Conservation (phyloP, 2,797 vertebrate genomes). For the Mastacembelus armatus region DNA sequence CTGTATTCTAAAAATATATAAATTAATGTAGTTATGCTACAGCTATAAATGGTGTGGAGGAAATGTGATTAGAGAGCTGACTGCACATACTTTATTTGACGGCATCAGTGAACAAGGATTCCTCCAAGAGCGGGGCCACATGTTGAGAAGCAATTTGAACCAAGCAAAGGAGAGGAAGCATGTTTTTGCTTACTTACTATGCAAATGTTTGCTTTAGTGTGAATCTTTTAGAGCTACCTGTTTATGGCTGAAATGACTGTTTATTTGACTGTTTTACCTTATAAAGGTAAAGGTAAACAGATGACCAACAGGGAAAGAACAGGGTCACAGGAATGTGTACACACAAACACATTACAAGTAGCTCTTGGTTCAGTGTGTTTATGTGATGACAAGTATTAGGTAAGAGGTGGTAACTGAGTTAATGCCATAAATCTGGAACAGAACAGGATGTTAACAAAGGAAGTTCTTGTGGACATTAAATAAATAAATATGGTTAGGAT, state of each 20-base stretch:
- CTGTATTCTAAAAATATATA: neutral
- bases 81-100: conserved; percentile 71
- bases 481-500: conserved; percentile 23
- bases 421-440: conserved; percentile 29
- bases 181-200: conserved; percentile 35
- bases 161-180: neutral
- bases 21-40: neutral
- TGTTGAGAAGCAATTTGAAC: conserved; percentile 36
- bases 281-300: conserved; percentile 61
- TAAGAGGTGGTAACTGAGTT: conserved; percentile 42
- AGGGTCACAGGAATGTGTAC: conserved; percentile 63
- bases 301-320: conserved; percentile 37
- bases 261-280: too few species aligned
- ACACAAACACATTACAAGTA: conserved; percentile 69
- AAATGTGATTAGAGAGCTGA: conserved; percentile 36
- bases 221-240: conserved; percentile 18
- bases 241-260: conserved; percentile 22
- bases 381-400: conserved; percentile 51
- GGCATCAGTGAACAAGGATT: conserved; percentile 75
- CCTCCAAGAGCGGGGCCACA: conserved; percentile 56
- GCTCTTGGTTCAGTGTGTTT: conserved; percentile 43
- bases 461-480: conserved; percentile 57
- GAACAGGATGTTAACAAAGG: conserved; percentile 68
- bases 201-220: conserved; percentile 48
- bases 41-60: conserved; percentile 3